A percentile compares a stretch with the other conserved stretches of the same genome.
phyloP scores from a whole-genome alignment of 1,140 invertebrate genomes.

The Rhynchophorus ferrugineus region DNA sequence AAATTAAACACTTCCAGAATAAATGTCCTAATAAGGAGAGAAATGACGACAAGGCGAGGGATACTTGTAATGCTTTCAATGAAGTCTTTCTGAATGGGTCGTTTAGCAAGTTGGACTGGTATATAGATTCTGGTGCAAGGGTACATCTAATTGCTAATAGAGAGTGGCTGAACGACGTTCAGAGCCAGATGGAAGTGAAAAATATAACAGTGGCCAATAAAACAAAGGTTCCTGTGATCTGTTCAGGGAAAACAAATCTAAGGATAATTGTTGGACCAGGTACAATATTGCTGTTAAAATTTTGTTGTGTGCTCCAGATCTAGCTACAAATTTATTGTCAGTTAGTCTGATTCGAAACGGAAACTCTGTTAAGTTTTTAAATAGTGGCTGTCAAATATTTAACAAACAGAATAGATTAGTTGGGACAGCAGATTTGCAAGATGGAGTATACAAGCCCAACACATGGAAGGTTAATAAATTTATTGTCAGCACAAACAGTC shows the following conservation, averaged over 20 bases:
- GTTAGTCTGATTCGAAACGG: constrained; percentile 32
- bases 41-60: too few species aligned
- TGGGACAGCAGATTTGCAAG: constrained; percentile 16
- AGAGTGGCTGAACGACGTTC: background rate
- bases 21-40: too few species aligned
- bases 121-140: background rate
- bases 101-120: background rate
- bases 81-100: background rate
- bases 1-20: too few species aligned
- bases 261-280: background rate
- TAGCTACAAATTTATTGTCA: constrained; percentile 30
- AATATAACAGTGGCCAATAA: background rate
- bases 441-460: constrained; percentile 31
- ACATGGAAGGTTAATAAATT: background rate
- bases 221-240: background rate
- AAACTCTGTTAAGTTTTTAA: constrained; percentile 27
- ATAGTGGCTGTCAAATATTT: constrained; percentile 22
- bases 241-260: background rate
- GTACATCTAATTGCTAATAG: background rate
- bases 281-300: constrained; percentile 10
- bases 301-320: constrained; percentile 28
- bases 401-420: constrained; percentile 14
- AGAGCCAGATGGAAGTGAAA: background rate
- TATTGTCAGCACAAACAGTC: background rate
- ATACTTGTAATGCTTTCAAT: background rate